These are phyloP conservation scores for Blastobasis lacticolella DNA, from an alignment of 2,888 invertebrate species.

Conservation along the genomic window DNA sequence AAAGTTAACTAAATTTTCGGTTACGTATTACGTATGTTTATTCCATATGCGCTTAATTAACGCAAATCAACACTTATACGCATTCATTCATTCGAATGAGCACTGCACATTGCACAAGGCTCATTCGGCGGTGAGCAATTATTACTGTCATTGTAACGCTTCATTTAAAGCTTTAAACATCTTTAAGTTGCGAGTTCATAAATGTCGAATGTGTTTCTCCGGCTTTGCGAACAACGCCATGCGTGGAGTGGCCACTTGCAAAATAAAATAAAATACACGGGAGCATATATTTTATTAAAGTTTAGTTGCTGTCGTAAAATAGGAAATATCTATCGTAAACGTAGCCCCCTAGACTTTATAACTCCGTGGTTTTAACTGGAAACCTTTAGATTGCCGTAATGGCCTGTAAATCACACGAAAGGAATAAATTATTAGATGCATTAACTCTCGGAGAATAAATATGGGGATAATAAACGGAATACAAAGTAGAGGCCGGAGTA, in stretches of 20 bases:
- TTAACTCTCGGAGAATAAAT: constrained; percentile 44
- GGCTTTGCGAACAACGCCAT: constrained; percentile 18
- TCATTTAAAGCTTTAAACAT: constrained; percentile 18
- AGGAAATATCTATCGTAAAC: constrained; percentile 50
- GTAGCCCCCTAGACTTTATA: constrained; percentile 50
- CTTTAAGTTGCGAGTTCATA: constrained; percentile 23
- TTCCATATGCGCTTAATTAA: too few species aligned
- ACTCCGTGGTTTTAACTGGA: constrained; percentile 44
- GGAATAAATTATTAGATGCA: constrained; percentile 55
- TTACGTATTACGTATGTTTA: too few species aligned
- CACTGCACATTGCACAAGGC: not conserved
- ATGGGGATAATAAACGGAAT: constrained; percentile 39
- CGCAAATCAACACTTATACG: not conserved
- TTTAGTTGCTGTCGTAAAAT: constrained; percentile 48
- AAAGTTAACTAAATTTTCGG: not conserved
- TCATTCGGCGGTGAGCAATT: constrained; percentile 13
- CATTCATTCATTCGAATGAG: constrained; percentile 8
- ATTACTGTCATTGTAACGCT: constrained; percentile 17
- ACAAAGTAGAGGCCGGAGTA: constrained; percentile 29
- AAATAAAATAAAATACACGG: constrained; percentile 32
- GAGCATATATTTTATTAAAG: constrained; percentile 29
- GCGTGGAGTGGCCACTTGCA: constrained; percentile 23
- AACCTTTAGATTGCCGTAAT: constrained; percentile 49
- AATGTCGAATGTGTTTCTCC: constrained; percentile 18
- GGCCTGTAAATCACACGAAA: constrained; percentile 55